Conservation (phyloP, 64 coral and sea anemone genomes). For the Dendrophyllia cribrosa region DNA sequence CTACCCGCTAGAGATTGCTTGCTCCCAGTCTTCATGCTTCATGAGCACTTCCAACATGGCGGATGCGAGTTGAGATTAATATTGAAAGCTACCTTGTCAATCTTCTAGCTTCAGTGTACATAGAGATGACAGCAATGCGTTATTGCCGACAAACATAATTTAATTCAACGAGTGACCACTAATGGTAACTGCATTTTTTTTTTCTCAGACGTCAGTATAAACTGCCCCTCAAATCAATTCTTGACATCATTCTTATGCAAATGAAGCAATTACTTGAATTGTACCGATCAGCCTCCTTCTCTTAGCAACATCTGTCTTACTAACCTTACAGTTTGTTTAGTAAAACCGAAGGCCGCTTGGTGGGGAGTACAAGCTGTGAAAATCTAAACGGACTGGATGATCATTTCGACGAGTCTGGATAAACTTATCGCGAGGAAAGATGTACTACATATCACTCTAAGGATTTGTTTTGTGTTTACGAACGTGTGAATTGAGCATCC, state of each 20-base stretch:
- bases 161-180: background rate
- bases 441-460: background rate
- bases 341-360: background rate
- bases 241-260: slow-evolving; percentile 18
- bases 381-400: background rate
- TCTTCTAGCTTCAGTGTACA: background rate
- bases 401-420: background rate
- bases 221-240: background rate
- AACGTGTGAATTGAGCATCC: background rate
- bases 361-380: slow-evolving; percentile 2
- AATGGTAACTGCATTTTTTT: background rate
- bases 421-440: background rate
- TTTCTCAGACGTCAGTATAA: background rate
- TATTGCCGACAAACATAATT: background rate
- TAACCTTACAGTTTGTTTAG: background rate
- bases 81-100: background rate
- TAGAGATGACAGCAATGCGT: background rate
- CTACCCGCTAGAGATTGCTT: background rate
- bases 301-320: slow-evolving; percentile 22
- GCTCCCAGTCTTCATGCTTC: no score
- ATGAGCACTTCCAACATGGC: slow-evolving; percentile 27
- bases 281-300: background rate
- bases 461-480: background rate
- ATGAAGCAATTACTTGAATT: background rate
- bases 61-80: background rate